phyloP scores from a whole-genome alignment of 2,797 vertebrate species.

The Argya squamiceps region DNA sequence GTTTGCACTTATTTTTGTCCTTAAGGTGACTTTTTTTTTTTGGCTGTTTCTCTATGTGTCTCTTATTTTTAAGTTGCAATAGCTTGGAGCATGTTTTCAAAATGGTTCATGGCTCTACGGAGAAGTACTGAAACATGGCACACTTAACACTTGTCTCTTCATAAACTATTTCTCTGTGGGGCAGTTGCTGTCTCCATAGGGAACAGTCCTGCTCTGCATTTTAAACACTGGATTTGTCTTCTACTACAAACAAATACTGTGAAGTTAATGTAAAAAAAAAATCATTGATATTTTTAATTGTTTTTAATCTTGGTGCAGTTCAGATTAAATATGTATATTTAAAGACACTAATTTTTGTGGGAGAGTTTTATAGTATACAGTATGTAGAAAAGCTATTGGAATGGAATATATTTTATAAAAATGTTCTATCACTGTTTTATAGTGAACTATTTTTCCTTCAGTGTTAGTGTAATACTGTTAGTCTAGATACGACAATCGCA shows the following conservation, averaged over 20 bases:
- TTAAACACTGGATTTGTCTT: conserved; percentile 78
- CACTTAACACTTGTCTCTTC: conserved; percentile 38
- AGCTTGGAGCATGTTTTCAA: conserved; percentile 47
- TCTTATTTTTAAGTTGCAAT: conserved; percentile 60
- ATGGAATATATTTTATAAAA: conserved; percentile 74
- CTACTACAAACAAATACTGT: conserved; percentile 74
- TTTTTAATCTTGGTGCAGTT: conserved; percentile 65
- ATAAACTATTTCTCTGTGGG: conserved; percentile 40
- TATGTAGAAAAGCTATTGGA: conserved; percentile 56
- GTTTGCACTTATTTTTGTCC: conserved; percentile 77
- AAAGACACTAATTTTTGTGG: conserved; percentile 73
- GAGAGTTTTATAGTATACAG: conserved; percentile 73
- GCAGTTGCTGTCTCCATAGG: conserved; percentile 4
- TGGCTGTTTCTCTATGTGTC: conserved; percentile 15
- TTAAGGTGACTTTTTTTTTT: conserved; percentile 59
- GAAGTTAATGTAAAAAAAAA: conserved; percentile 67
- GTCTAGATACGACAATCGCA: conserved; percentile 70
- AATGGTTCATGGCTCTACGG: conserved; percentile 46
- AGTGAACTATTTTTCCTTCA: conserved; percentile 62
- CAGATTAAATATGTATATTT: conserved; percentile 69
- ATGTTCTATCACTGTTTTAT: conserved; percentile 74
- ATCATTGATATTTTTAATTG: conserved; percentile 69
- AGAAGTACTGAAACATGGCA: conserved; percentile 65
- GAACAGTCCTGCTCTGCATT: conserved; percentile 37
- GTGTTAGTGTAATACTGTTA: conserved; percentile 70